Evolutionary conservation across 2,888 invertebrate genomes (phyloP).

Genomic region (Odiellus spinosus): DNA sequence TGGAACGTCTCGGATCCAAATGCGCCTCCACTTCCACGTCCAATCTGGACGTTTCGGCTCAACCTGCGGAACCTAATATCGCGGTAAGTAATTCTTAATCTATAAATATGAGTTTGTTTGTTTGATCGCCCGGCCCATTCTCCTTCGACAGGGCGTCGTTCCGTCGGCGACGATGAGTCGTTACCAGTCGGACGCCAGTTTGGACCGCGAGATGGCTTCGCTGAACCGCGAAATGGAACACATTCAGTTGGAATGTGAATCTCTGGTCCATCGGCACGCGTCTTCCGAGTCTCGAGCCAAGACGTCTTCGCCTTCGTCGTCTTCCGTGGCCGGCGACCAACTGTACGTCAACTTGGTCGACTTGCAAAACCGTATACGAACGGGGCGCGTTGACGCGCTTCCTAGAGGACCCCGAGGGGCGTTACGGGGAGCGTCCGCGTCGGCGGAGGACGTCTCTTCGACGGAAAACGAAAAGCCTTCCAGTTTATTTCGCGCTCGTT

Average conservation of each 20-base stretch:
- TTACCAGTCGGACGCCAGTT: conserved; percentile 3
- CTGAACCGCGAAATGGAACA: conserved; percentile 42
- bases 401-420: neutral
- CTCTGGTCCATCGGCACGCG: conserved; percentile 1
- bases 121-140: too few species aligned
- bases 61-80: neutral
- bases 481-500: neutral
- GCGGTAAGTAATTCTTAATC: too few species aligned
- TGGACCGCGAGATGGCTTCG: conserved; percentile 38
- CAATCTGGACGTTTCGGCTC: neutral
- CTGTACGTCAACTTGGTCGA: neutral
- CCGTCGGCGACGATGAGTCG: neutral
- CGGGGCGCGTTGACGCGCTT: neutral
- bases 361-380: too few species aligned
- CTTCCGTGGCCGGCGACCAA: neutral
- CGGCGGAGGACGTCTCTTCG: too few species aligned
- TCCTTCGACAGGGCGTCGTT: neutral
- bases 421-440: too few species aligned
- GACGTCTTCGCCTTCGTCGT: neutral
- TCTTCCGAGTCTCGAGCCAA: neutral
- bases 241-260: conserved; percentile 38
- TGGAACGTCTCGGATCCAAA: too few species aligned
- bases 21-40: too few species aligned
- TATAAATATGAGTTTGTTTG: too few species aligned
- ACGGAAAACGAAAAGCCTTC: neutral